Evolutionary conservation across 2,113 vertebrate species (phyloP).

Genomic region (Pterocles orientalis): DNA sequence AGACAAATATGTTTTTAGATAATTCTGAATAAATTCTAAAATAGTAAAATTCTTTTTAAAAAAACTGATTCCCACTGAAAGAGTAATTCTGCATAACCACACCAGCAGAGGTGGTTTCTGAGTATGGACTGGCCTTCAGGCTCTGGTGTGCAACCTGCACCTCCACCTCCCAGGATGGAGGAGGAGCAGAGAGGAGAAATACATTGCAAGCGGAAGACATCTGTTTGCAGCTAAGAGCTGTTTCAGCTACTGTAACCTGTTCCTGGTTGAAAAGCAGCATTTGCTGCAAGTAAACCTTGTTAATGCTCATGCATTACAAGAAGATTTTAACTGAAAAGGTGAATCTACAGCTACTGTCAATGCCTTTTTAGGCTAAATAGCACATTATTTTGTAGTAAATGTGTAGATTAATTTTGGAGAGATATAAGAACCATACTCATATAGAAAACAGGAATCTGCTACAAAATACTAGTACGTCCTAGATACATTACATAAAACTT

Average conservation of each 20-base stretch:
- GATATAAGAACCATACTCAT: fast-evolving
- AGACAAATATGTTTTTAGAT: background rate
- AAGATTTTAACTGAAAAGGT: background rate
- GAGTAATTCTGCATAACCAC: background rate
- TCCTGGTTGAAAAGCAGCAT: background rate
- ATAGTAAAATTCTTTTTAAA: no score
- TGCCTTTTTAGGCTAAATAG: background rate
- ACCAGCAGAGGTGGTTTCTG: background rate
- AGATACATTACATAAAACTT: background rate
- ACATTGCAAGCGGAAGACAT: no score
- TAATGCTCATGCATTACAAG: background rate
- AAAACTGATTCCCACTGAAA: background rate
- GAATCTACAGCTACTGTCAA: background rate
- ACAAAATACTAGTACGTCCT: fast-evolving
- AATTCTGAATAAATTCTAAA: background rate
- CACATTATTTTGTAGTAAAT: background rate
- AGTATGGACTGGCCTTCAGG: background rate
- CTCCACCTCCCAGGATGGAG: background rate
- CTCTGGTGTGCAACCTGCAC: background rate
- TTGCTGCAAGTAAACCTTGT: background rate
- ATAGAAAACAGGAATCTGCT: background rate
- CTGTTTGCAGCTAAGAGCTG: background rate
- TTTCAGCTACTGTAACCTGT: background rate
- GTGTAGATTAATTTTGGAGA: background rate
- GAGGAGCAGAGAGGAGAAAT: background rate